A percentile compares a stretch with the other conserved stretches of the same genome.
These are phyloP conservation scores for Macrosoma leucophasiata DNA, from an alignment of 2,888 invertebrate species.

Conservation along the genomic window DNA sequence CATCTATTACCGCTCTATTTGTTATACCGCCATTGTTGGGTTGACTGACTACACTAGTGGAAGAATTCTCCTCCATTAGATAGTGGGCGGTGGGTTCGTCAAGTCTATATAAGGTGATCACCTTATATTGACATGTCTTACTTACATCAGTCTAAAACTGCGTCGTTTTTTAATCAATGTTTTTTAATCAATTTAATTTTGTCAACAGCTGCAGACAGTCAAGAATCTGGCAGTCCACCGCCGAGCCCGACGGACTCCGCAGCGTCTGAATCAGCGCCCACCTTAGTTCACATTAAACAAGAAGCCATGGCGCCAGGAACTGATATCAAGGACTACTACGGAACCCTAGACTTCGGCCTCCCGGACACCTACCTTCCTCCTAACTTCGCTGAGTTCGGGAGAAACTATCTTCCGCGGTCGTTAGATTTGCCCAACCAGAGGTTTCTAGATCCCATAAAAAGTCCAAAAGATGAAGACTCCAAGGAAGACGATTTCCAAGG, in stretches of 20 bases:
- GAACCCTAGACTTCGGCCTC: slow-evolving; percentile 54
- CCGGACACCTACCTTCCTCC: slow-evolving; percentile 55
- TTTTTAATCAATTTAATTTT: too few species aligned
- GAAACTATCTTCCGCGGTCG: slow-evolving; percentile 45
- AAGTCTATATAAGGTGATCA: too few species aligned
- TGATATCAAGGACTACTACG: slow-evolving; percentile 63
- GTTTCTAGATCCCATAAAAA: slow-evolving; percentile 39
- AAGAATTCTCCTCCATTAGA: too few species aligned
- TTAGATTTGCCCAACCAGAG: slow-evolving; percentile 49
- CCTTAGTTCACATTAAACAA: slow-evolving; percentile 68
- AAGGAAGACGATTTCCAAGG: slow-evolving; percentile 40
- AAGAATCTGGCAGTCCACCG: slow-evolving; percentile 67
- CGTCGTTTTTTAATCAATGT: too few species aligned
- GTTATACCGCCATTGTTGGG: too few species aligned
- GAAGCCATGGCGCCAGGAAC: slow-evolving; percentile 66
- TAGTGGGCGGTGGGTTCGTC: too few species aligned
- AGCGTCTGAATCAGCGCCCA: slow-evolving; percentile 64
- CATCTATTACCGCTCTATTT: too few species aligned
- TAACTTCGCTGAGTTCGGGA: slow-evolving; percentile 51
- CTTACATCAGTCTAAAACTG: too few species aligned
- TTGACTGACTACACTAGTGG: too few species aligned
- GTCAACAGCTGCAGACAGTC: slow-evolving; percentile 67
- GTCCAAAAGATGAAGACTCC: slow-evolving; percentile 41
- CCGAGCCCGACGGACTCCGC: slow-evolving; percentile 65
- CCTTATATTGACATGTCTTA: too few species aligned